Conservation (phyloP, 2,888 invertebrate species). For the Dynastes tityus region DNA sequence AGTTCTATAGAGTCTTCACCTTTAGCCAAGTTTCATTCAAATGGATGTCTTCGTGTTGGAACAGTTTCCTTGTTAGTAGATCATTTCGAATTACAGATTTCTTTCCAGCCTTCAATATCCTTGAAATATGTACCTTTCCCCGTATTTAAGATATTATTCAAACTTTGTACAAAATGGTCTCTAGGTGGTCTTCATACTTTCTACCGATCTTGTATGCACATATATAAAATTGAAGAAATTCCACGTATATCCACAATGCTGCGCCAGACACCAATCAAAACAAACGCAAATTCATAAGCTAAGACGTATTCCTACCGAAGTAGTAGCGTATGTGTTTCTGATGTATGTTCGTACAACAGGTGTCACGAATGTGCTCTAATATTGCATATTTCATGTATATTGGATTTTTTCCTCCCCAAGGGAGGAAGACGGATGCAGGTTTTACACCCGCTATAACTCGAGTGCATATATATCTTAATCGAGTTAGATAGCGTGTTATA, state of each 20-base stretch:
- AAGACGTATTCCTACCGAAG: slow-evolving; percentile 19
- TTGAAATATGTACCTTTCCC: no score
- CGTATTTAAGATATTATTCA: no score
- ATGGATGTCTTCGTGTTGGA: no score
- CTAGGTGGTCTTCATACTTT: no score
- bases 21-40: no score
- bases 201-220: no score
- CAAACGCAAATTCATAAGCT: slow-evolving; percentile 39
- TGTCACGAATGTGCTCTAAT: slow-evolving; percentile 43
- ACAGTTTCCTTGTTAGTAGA: no score
- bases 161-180: no score
- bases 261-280: slow-evolving; percentile 43
- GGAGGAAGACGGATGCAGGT: slow-evolving; percentile 24
- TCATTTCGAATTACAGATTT: no score
- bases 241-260: not conserved
- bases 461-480: slow-evolving; percentile 45
- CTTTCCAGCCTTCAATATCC: no score
- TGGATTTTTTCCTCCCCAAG: slow-evolving; percentile 26
- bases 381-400: slow-evolving; percentile 46
- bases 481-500: not conserved
- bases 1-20: no score
- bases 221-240: slow-evolving; percentile 21
- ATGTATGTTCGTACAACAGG: slow-evolving; percentile 44
- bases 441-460: slow-evolving; percentile 33
- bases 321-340: slow-evolving; percentile 1